These are phyloP conservation scores for Perodicticus potto DNA, from an alignment of 2,797 vertebrate species.

Conservation along the genomic window DNA sequence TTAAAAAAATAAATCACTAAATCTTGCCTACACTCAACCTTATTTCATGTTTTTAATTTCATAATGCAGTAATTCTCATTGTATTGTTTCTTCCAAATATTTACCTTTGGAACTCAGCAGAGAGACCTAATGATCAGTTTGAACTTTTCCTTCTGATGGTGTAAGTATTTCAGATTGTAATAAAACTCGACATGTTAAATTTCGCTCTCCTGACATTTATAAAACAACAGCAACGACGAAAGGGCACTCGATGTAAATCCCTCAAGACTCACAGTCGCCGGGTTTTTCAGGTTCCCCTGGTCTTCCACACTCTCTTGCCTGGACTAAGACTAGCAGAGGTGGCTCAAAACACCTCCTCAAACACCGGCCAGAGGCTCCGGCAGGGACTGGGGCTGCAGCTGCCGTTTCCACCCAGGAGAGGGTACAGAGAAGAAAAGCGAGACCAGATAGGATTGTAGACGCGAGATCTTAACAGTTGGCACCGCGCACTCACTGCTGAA, in stretches of 20 bases:
- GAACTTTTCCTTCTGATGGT: background rate
- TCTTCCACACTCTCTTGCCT: background rate
- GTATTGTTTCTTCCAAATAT: background rate
- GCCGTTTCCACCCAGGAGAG: background rate
- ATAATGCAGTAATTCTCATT: background rate
- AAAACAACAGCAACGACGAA: background rate
- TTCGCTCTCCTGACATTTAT: background rate
- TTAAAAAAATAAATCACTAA: background rate
- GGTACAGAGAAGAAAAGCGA: background rate
- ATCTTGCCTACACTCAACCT: background rate
- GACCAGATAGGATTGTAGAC: fast-evolving
- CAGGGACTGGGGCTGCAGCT: background rate
- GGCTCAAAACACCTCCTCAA: background rate
- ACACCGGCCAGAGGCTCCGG: fast-evolving
- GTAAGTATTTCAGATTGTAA: background rate
- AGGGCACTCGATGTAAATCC: background rate
- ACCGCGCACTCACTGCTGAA: no score
- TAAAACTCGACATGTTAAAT: background rate
- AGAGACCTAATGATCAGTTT: background rate
- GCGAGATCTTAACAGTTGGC: background rate
- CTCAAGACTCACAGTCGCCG: background rate
- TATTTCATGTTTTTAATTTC: slow-evolving; percentile 1
- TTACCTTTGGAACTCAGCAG: slow-evolving; percentile 26
- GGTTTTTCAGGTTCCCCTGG: background rate
- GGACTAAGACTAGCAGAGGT: background rate